Evolutionary conservation across 2,888 invertebrate species (phyloP).

Genomic region (Acanthosoma haemorrhoidale): DNA sequence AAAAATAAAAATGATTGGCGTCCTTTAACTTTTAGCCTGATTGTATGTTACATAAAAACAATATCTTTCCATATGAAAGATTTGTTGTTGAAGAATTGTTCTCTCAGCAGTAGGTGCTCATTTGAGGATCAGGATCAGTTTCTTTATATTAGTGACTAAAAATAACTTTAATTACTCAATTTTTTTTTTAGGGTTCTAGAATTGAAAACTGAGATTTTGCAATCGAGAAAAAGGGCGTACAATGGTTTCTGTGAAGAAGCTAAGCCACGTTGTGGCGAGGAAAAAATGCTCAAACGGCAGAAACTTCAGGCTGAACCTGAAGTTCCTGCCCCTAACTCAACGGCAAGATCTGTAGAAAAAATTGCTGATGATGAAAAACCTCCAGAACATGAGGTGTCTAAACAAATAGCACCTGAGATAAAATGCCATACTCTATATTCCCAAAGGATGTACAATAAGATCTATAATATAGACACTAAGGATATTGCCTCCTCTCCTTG

Average conservation of each 20-base stretch:
- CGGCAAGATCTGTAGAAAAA: neutral
- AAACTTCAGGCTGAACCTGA: neutral
- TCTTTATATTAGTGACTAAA: no score
- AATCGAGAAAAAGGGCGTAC: neutral
- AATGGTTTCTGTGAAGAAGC: no score
- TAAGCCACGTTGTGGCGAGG: neutral
- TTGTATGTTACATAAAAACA: no score
- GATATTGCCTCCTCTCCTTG: no score
- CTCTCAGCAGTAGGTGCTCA: no score
- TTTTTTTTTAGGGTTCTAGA: neutral
- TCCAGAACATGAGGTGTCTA: neutral
- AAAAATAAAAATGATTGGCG: no score
- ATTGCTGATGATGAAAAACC: neutral
- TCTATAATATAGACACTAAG: neutral
- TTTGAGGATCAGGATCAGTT: no score
- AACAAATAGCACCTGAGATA: neutral
- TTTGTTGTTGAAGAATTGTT: no score
- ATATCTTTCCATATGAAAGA: no score
- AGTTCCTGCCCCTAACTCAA: neutral
- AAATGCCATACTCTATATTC: constrained; percentile 6
- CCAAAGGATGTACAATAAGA: constrained; percentile 23
- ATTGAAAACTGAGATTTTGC: neutral
- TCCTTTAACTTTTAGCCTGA: no score
- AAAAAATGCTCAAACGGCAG: neutral
- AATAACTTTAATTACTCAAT: no score